Evolutionary conservation across 2,888 invertebrate species (phyloP).

Genomic region (Pinctada fucata): DNA sequence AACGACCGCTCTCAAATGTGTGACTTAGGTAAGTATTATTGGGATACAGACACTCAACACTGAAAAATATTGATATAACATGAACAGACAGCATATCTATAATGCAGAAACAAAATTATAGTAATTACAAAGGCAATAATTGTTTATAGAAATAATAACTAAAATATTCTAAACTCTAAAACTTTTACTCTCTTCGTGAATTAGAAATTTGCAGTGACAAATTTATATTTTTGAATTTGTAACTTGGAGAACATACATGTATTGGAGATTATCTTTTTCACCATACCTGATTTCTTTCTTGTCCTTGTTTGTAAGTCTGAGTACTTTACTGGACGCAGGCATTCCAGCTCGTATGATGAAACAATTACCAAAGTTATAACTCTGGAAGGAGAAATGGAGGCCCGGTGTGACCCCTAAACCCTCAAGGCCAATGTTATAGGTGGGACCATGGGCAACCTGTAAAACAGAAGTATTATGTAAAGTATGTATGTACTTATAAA

Average conservation of each 20-base stretch:
- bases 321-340: slow-evolving; percentile 64
- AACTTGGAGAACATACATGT: too few species aligned
- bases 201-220: too few species aligned
- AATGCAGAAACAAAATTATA: too few species aligned
- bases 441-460: slow-evolving; percentile 84
- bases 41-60: slow-evolving; percentile 74
- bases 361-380: slow-evolving; percentile 83
- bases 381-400: slow-evolving; percentile 82
- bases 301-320: slow-evolving; percentile 75
- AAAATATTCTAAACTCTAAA: too few species aligned
- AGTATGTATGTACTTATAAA: neutral
- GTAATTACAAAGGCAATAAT: too few species aligned
- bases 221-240: too few species aligned
- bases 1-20: slow-evolving; percentile 73
- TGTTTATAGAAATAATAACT: too few species aligned
- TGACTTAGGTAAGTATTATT: slow-evolving; percentile 70
- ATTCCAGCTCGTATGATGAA: slow-evolving; percentile 78
- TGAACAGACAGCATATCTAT: too few species aligned
- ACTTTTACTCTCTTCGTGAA: too few species aligned
- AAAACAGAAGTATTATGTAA: slow-evolving; percentile 23
- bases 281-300: slow-evolving; percentile 73
- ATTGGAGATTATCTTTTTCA: neutral
- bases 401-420: slow-evolving; percentile 81
- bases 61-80: slow-evolving; percentile 45
- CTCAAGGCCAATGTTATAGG: slow-evolving; percentile 81